phyloP scores from a whole-genome alignment of 2,113 vertebrate species.

The Callorhinus ursinus region DNA sequence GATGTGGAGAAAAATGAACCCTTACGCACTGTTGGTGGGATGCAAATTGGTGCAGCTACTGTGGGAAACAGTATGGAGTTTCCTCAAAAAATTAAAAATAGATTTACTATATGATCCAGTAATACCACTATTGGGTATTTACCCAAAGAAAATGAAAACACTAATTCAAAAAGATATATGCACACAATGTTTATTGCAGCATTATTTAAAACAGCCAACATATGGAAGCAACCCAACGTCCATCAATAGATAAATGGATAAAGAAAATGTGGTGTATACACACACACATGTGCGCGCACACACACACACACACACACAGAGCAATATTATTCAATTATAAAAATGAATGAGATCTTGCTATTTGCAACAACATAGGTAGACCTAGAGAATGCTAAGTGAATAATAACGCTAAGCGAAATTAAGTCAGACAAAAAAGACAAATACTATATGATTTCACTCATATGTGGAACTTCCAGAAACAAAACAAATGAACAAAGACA shows the following conservation, averaged over 20 bases:
- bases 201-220: not conserved
- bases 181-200: not conserved
- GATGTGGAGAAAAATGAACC: not conserved
- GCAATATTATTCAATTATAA: not conserved
- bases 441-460: not conserved
- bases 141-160: not conserved
- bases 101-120: not conserved
- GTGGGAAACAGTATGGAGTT: not conserved
- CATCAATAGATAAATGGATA: not conserved
- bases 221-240: not conserved
- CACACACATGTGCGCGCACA: not conserved
- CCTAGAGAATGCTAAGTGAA: not conserved
- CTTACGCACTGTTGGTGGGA: not conserved
- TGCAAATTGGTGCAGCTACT: not conserved
- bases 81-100: not conserved
- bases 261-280: not conserved
- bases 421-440: not conserved
- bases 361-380: not conserved
- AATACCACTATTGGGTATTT: not conserved
- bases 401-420: not conserved
- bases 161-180: not conserved
- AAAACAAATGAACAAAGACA: not conserved
- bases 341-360: not conserved
- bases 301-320: not conserved
- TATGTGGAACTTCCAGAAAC: not conserved